phyloP scores from a whole-genome alignment of 1,140 invertebrate species.

The Tetragonula clypearis region DNA sequence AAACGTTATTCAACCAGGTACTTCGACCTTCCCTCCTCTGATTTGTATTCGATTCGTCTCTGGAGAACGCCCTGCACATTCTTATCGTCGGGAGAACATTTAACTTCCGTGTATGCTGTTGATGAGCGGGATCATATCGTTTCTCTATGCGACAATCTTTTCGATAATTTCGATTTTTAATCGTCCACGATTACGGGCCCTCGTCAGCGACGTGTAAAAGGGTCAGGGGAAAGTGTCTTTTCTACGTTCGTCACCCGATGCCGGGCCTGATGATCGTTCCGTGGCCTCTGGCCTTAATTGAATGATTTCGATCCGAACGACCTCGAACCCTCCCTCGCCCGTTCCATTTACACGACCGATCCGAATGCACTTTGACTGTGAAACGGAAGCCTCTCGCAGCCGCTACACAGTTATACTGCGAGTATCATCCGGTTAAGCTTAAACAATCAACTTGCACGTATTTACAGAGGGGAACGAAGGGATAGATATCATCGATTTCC shows the following conservation, averaged over 20 bases:
- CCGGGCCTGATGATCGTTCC: constrained; percentile 23
- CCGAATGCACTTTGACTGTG: constrained; percentile 53
- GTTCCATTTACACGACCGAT: constrained; percentile 50
- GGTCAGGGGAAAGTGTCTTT: constrained; percentile 24
- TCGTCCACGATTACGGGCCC: neutral
- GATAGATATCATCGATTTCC: too few species aligned
- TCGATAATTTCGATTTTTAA: constrained; percentile 5
- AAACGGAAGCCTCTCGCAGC: constrained; percentile 50
- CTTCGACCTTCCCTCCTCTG: constrained; percentile 24
- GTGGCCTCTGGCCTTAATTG: constrained; percentile 77
- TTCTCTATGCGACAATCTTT: constrained; percentile 5
- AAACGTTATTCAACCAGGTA: constrained; percentile 12
- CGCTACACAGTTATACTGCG: constrained; percentile 17
- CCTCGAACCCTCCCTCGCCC: constrained; percentile 66
- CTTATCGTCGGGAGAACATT: constrained; percentile 34
- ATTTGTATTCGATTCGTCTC: constrained; percentile 50
- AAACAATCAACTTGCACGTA: neutral
- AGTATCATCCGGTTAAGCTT: constrained; percentile 25
- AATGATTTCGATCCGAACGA: constrained; percentile 74
- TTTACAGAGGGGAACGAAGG: neutral
- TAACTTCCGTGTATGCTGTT: constrained; percentile 32
- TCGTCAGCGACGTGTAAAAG: neutral
- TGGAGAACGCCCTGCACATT: constrained; percentile 42
- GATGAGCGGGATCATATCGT: constrained; percentile 8
- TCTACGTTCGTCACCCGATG: constrained; percentile 41